A percentile compares a stretch with the other conserved stretches of the same genome.
These are phyloP conservation scores for Trachymyrmex septentrionalis DNA, from an alignment of 1,140 invertebrate species.

Conservation along the genomic window DNA sequence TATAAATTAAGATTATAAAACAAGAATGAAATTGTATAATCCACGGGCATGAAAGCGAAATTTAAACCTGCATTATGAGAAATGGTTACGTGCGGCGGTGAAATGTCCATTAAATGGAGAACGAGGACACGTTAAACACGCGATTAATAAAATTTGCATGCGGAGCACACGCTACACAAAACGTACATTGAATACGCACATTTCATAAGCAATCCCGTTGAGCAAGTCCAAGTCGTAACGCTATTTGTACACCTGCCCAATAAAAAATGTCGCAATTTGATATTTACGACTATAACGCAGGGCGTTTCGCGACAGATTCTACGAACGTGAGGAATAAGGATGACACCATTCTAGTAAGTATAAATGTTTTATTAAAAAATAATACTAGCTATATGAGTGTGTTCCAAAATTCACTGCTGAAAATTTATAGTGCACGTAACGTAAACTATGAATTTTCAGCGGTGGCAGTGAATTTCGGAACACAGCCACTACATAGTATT, in stretches of 20 bases:
- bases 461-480: too few species aligned
- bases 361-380: slow-evolving; percentile 48
- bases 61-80: slow-evolving; percentile 34
- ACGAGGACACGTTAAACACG: slow-evolving; percentile 44
- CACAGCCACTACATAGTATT: not conserved
- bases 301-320: not conserved
- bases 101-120: slow-evolving; percentile 59
- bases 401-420: too few species aligned
- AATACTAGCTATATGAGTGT: not conserved
- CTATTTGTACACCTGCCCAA: slow-evolving; percentile 1
- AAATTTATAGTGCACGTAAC: too few species aligned
- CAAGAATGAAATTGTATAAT: slow-evolving; percentile 16
- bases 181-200: not conserved
- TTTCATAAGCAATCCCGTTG: slow-evolving; percentile 11
- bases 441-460: too few species aligned
- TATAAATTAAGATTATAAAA: not conserved
- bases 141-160: slow-evolving; percentile 61
- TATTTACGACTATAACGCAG: not conserved
- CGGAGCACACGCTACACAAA: slow-evolving; percentile 6
- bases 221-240: slow-evolving; percentile 18
- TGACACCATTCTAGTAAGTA: not conserved
- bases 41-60: slow-evolving; percentile 12
- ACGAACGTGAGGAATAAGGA: not conserved
- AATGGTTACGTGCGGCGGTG: slow-evolving; percentile 26
- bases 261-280: slow-evolving; percentile 33